Evolutionary conservation across 2,888 invertebrate genomes (phyloP), one percentile per base, ranked within the genome.

Genomic region (Meganola albula): DNA sequence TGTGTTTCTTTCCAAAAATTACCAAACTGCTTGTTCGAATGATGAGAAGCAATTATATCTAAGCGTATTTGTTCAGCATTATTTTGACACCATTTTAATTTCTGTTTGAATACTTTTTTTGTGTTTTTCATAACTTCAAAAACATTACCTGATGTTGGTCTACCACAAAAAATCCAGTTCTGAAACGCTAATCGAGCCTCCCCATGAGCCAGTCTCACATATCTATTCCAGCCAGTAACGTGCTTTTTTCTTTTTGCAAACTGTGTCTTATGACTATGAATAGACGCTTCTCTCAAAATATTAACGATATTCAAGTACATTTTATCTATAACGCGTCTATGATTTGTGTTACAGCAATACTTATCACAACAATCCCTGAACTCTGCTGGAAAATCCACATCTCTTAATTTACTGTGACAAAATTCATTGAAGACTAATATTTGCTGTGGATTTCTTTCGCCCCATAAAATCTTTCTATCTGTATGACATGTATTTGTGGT

Each of bases 11-110:
- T 12, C 28, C 34, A 34, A 11, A 28, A 34, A 5, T 20, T 10
- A 10, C 24, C 10, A 28, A 34, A 34, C 2, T 24, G 6, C 5
- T 16, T 10, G 2, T 21, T 2, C 9, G 10, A 12, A 4, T 18
- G 32, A 7, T 18, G 10, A 1, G 13, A 10, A 6, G 32, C 27
- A 2, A 32, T 6, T 18, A 27, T 12, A 10, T 22, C 21, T 16
- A n/a, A n/a, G n/a, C n/a, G n/a, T n/a, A n/a, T n/a, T n/a, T n/a
- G n/a, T n/a, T n/a, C n/a, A n/a, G n/a, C 3, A 18, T 27, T 8
- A 9, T 27, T 7, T 23, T 33, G 33, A 12, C 27, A 33, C 27
- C 27, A 33, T 7, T 27, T 27, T 8, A 33, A 7, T 13, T 14
- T 22, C 1, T 18, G 12, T 10, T 32, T 27, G 11, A 32, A 32